Base-by-base conservation (phyloP, 92 coral and sea anemone species). In the Palythoa caribaeorum region DNA sequence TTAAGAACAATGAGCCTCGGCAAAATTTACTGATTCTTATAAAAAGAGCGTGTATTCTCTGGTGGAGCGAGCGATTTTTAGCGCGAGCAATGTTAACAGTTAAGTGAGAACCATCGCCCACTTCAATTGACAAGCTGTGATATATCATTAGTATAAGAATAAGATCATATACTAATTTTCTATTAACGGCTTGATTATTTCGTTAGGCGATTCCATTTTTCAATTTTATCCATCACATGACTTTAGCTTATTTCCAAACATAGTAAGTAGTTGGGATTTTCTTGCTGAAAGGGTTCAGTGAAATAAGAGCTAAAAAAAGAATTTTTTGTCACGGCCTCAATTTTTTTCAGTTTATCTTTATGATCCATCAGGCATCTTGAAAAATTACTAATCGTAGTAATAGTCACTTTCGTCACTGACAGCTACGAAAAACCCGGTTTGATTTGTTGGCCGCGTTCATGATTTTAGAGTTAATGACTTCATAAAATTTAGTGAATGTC, bases 191-290 rank as follows among this genome's bases (percentile, higher is more conserved):
- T 63, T 63, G 70, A 17, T 63, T 63, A 3, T 4, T 17, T 63
- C 8, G 6, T 63, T 63, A 17, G 86, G 65, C 76, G 86, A 66
- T 81, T 81, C 74, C 76, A 47, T 39, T 65, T 16, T 38, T 28
- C 28, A 28, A 28, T 28, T 28, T 38, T 15, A 35, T 60, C 38
- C 8, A 81, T 48, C 76, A 21, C 86, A 14, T 47, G 86, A 65
- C 35, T 11, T 13, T 8, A 65, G 72, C 11, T 48, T 40, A 36
- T 16, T 10, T 54, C 79, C 79, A 76, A 54, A 77, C 68, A 53
- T 77, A 57, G 83, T 54, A 7, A 66, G 57, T 44, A 2, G 62
- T 44, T n/a, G 20, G 19, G 50, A 77, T 20, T 65, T 81, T n/a
- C 40, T 66, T 13, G 86, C 76, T 68, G 86, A 66, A 65, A 57